Evolutionary conservation across 2,888 invertebrate genomes (phyloP), one percentile per base, ranked within the genome.

Genomic region (Drosophila pegasa): DNA sequence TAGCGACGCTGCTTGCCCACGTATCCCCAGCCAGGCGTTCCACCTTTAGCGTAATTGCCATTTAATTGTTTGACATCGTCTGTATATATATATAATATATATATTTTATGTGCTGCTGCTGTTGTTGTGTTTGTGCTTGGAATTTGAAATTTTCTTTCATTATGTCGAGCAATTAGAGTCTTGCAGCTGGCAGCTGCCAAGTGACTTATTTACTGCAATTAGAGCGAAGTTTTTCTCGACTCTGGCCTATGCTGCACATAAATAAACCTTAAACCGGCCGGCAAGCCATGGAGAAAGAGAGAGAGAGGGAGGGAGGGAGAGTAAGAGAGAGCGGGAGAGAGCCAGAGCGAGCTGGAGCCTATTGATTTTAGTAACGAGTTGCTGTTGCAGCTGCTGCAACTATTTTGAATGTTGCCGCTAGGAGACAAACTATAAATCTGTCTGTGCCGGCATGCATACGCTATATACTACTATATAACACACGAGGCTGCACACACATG

Each of bases 341-440:
- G 16, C 25, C n/a, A n/a, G n/a, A 10, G 29, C 47, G 3, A 12
- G 75, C 87, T 70, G 27, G 3, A 12, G 75, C 87, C 71, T 83
- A 83, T 83, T 83, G 87, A 83, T 83, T 88, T 83, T 83, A 82
- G 85, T 88, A 82, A 82, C 82, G 79, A 69, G 66, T 31, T 71
- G 71, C 82, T 56, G 75, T 57, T 59, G 51, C 54, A 55, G 72
- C 77, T 25, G 55, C 55, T 22, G 83, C 81, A 84, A 81, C 87
- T 82, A 87, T 87, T 87, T 82, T 87, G 74, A 59, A 58, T 55
- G 50, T 65, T 65, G 80, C 72, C 84, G 84, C 81, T 87, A 86
- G 62, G 79, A 78, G 79, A 78, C 68, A 82, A 85, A 82, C 81
- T 83, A 84, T 88, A 88, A 88, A 88, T 88, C 87, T 88, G 88